A percentile compares a stretch with the other conserved stretches of the same genome.
These are phyloP conservation scores for Clusia tigrina DNA, from an alignment of 2,888 invertebrate genomes.

Conservation along the genomic window DNA sequence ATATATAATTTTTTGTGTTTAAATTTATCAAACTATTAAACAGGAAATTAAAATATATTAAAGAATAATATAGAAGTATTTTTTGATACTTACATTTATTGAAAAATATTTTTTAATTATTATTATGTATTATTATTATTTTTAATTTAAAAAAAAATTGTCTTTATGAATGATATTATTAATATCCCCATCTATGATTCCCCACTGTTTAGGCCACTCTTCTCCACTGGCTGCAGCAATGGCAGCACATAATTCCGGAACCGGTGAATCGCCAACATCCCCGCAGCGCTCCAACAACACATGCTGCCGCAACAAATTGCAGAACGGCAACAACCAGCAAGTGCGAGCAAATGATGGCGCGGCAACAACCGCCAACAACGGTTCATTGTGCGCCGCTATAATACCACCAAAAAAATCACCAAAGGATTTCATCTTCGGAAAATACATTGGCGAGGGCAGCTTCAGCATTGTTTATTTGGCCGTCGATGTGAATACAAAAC, in stretches of 20 bases:
- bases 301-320: constrained; percentile 38
- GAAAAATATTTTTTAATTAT: too few relatives aligned
- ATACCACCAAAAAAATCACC: constrained; percentile 65
- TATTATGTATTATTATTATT: background rate
- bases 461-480: constrained; percentile 95
- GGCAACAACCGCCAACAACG: constrained; percentile 34
- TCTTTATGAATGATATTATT: background rate
- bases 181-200: background rate
- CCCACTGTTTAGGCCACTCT: constrained; percentile 49
- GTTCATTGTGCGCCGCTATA: constrained; percentile 21
- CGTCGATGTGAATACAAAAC: constrained; percentile 86
- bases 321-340: constrained; percentile 35
- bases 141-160: background rate
- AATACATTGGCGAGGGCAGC: constrained; percentile 95
- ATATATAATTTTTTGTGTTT: too few relatives aligned
- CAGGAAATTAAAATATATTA: too few relatives aligned
- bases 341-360: constrained; percentile 33
- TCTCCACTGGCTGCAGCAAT: constrained; percentile 56
- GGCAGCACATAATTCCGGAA: constrained; percentile 30
- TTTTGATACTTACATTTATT: too few relatives aligned
- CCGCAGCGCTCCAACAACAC: constrained; percentile 43
- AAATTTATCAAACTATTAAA: too few relatives aligned
- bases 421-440: constrained; percentile 93
- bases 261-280: too few relatives aligned
- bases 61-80: too few relatives aligned